These are phyloP conservation scores for Palythoa grandis DNA, from an alignment of 92 coral and sea anemone genomes.

Conservation along the genomic window DNA sequence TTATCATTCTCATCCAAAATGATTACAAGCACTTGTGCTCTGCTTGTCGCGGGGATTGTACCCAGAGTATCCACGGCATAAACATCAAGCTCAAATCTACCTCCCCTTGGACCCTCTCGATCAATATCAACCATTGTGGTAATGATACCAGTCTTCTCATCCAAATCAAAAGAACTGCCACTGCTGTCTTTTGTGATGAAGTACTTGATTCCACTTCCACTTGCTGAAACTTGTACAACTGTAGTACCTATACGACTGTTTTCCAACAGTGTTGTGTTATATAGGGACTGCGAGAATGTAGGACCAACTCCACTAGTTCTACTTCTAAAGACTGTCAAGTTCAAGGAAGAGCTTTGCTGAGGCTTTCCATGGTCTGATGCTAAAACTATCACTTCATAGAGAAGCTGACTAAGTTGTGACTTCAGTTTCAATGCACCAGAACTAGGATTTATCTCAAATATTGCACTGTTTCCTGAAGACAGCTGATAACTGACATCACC, in stretches of 20 bases:
- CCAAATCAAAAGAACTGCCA: constrained; percentile 66
- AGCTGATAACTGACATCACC: constrained; percentile 70
- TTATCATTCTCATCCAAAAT: constrained; percentile 84
- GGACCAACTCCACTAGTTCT: constrained; percentile 73
- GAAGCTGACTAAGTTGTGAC: constrained; percentile 38
- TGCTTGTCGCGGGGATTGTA: constrained; percentile 26
- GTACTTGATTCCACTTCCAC: constrained; percentile 66
- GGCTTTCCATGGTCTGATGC: constrained; percentile 78
- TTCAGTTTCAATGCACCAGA: constrained; percentile 65
- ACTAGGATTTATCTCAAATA: constrained; percentile 57
- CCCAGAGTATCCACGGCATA: constrained; percentile 83
- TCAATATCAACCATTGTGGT: constrained; percentile 63
- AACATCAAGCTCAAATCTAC: constrained; percentile 63
- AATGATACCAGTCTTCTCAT: constrained; percentile 71
- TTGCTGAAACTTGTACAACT: constrained; percentile 70
- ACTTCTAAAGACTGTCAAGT: constrained; percentile 67
- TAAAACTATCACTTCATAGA: constrained; percentile 60
- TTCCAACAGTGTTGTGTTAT: constrained; percentile 68
- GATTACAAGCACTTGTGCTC: constrained; percentile 52
- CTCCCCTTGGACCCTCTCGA: constrained; percentile 73
- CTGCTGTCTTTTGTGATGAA: constrained; percentile 86
- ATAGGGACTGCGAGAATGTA: constrained; percentile 57
- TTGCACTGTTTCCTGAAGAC: constrained; percentile 38
- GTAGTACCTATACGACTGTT: constrained; percentile 62
- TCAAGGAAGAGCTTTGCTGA: constrained; percentile 46